phyloP scores from a whole-genome alignment of 2,797 vertebrate species.

The Apogon talboti region DNA sequence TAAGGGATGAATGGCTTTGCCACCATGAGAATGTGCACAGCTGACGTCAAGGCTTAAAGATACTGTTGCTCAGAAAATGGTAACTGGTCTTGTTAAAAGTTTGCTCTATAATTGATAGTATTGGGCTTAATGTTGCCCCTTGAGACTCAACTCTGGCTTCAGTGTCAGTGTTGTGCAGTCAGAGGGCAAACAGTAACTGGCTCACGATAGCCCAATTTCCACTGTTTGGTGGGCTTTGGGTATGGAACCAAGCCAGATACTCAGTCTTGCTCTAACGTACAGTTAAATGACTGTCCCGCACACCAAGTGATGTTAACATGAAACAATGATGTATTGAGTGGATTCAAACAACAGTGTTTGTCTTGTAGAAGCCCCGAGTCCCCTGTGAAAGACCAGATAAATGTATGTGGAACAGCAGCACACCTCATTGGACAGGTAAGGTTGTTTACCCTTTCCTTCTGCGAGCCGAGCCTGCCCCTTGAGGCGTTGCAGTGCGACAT shows the following conservation, averaged over 20 bases:
- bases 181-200: constrained; percentile 72
- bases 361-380: neutral
- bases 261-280: neutral
- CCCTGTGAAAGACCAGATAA: neutral
- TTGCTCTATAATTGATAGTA: neutral
- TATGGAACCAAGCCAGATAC: constrained; percentile 78
- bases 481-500: constrained; percentile 51
- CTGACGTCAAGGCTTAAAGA: neutral
- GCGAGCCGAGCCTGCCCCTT: constrained; percentile 2
- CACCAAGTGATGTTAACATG: too few species aligned
- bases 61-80: constrained; percentile 1
- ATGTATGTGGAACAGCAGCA: neutral
- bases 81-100: constrained; percentile 13
- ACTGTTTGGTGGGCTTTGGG: constrained; percentile 64
- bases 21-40: neutral
- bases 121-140: constrained; percentile 43
- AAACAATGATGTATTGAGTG: too few species aligned
- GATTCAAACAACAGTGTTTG: constrained; percentile 1
- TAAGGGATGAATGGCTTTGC: too few species aligned
- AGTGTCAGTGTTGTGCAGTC: constrained; percentile 69
- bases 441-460: neutral
- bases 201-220: constrained; percentile 65
- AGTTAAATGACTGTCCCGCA: neutral
- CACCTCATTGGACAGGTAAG: constrained; percentile 6
- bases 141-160: constrained; percentile 70